Percentiles rank a stretch among this genome's conserved stretches.
Conservation (phyloP, 2,113 vertebrate genomes). For the Oreochromis aureus region DNA sequence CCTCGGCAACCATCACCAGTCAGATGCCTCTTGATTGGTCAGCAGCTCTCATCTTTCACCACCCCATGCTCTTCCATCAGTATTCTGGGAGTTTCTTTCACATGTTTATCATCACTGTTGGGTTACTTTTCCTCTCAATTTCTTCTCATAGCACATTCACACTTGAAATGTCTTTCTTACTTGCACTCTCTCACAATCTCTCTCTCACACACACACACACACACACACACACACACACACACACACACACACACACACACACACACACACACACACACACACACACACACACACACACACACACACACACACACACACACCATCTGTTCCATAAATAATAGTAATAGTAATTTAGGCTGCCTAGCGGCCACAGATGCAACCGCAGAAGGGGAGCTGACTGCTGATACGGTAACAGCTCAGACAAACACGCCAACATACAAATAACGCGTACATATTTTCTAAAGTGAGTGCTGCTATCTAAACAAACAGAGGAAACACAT, state of each 20-base stretch:
- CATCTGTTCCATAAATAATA: neutral
- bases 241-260: neutral
- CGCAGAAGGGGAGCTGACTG: neutral
- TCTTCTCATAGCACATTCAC: neutral
- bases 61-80: slow-evolving; percentile 56
- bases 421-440: neutral
- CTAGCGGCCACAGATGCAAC: neutral
- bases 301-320: neutral
- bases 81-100: slow-evolving; percentile 60
- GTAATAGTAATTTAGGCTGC: neutral
- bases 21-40: slow-evolving; percentile 63
- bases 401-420: neutral
- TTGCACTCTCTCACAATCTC: neutral
- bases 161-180: neutral
- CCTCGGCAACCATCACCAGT: slow-evolving; percentile 55
- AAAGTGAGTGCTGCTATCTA: neutral
- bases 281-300: neutral
- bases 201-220: neutral
- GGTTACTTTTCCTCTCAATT: neutral
- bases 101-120: slow-evolving; percentile 27
- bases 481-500: neutral
- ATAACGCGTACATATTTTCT: neutral
- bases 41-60: slow-evolving; percentile 50
- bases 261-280: neutral
- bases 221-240: neutral